Evolutionary conservation across 2,797 vertebrate species (phyloP), one percentile per base, ranked within the genome.

Genomic region (Oophaga sylvatica): DNA sequence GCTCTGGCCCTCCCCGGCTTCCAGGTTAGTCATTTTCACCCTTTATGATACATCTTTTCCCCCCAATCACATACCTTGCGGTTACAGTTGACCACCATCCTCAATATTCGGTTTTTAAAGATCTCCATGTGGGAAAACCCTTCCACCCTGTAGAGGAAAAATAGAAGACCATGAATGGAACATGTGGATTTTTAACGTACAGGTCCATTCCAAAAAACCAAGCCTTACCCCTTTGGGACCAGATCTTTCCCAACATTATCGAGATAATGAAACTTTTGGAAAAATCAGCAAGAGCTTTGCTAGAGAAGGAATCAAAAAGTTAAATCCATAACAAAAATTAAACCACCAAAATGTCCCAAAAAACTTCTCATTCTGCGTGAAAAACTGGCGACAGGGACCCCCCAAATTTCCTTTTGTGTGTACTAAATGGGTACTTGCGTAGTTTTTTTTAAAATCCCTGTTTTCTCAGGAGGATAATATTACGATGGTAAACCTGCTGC

Each of bases 81-180:
- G 90, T 94, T 97, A 92, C 97, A 98, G 91, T 98, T 97, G 59
- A 97, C 96, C 29, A 99, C 97, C 81, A 99, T 97, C 90, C 97
- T 95, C 29, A 99, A 92, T 87, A 99, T 95, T 90, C 95, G 95
- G 90, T 90, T 96, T 93, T 99, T 99, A 88, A n/a, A 99, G 91
- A 77, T 99, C 97, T 99, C 97, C 96, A 99, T 95, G 91, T 99
- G 86, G 97, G 95, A 92, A 99, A 96, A 87, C n/a, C n/a, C n/a
- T n/a, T n/a, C n/a, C 90, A 99, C 84, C 93, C 98, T 99, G 93
- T 83, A 84, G 31, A 26, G 29, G 56, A 22, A 0, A n/a, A 5
- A 16, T 15, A 59, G 8, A 59, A 0, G 2, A 45, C 11, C 41
- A 29, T 35, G 29, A 22, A 17, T 16, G 29, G n/a, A 11, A 73